Evolutionary conservation across 2,797 vertebrate species (phyloP), one percentile per base, ranked within the genome.

Genomic region (Falco columbarius): DNA sequence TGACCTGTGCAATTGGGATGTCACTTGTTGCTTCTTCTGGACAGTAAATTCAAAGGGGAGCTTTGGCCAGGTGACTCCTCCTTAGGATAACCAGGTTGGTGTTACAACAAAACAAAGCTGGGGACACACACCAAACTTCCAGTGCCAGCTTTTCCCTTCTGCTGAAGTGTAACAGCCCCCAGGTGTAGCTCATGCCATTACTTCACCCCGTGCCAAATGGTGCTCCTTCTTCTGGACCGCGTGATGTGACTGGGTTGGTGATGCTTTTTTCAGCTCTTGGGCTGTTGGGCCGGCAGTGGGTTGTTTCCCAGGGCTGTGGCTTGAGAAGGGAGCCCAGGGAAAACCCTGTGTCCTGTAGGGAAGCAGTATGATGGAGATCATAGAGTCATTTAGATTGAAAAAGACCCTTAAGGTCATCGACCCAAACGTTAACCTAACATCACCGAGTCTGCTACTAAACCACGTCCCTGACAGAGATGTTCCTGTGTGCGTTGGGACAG

Each of bases 401-500:
- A 42, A 42, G 42, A 42, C 42, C 16, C 42, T 42, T 17, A 42
- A 42, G 15, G 42, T 42, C 42, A 42, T 42, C 16, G 16, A 16
- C 17, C 42, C 42, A 42, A 42, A 16, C 16, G 16, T 42, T 42
- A 17, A 42, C 42, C 21, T 66, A 27, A 36, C 29, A 6, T 14
- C n/a, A 9, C 44, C 32, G 38, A 56, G 58, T 44, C 40, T 36
- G n/a, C 62, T 13, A 3, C 27, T 19, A 3, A 29, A 8, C 70
- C 10, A 0, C 13, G 65, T 49, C 47, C 24, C 29, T 44, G 26
- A 38, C 40, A 49, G 72, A 24, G 44, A 10, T 3, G 18, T 38
- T 59, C 27, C 26, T 0, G 0, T 19, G 42, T 9, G 61, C 0
- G 1, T 2, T 59, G 86, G 49, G 73, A 4, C 81, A 47, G 27